phyloP scores from a whole-genome alignment of 2,113 vertebrate genomes.

The Sialia sialis region DNA sequence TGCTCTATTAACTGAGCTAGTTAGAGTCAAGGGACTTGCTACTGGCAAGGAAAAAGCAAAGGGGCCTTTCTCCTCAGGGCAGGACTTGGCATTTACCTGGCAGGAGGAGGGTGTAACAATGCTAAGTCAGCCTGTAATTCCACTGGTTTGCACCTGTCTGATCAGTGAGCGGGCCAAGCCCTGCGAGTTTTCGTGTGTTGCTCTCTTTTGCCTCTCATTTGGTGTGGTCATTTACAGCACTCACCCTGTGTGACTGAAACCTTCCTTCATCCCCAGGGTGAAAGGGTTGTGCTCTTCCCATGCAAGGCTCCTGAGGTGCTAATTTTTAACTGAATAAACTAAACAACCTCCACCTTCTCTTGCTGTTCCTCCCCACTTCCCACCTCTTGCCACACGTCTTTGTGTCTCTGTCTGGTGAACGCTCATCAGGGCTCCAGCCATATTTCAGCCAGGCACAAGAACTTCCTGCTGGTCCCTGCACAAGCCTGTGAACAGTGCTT shows the following conservation, averaged over 20 bases:
- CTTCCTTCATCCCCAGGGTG: background rate
- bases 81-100: rapidly evolving
- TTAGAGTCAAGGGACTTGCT: background rate
- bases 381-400: background rate
- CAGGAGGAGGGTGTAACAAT: background rate
- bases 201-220: background rate
- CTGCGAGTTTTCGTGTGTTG: background rate
- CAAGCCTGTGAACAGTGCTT: rapidly evolving
- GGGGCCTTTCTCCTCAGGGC: background rate
- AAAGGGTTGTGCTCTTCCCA: background rate
- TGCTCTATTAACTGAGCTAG: background rate
- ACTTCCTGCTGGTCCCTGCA: background rate
- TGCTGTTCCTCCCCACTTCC: background rate
- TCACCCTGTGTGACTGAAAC: background rate
- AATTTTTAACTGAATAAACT: background rate
- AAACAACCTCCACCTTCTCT: background rate
- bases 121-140: background rate
- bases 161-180: background rate
- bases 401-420: background rate
- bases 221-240: background rate
- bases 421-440: background rate
- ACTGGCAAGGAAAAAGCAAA: background rate
- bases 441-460: background rate
- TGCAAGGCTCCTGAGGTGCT: background rate
- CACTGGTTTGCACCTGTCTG: background rate